Evolutionary conservation across 2,113 vertebrate genomes (phyloP).

Genomic region (Phaethon lepturus): DNA sequence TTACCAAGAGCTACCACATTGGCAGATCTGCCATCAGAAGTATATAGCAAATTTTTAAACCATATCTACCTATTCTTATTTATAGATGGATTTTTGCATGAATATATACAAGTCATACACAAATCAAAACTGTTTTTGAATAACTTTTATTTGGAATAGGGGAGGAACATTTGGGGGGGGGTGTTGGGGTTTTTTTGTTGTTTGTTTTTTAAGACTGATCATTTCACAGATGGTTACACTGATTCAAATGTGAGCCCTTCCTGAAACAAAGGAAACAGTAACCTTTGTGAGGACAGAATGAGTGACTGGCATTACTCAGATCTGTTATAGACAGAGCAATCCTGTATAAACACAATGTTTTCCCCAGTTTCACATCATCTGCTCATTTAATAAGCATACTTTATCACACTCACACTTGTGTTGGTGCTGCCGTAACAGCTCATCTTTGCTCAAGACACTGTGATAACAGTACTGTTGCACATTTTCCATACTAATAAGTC

Average conservation of each 20-base stretch:
- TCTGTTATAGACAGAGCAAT: neutral
- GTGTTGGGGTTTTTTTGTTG: neutral
- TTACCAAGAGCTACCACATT: neutral
- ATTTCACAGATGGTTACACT: neutral
- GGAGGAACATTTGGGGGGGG: neutral
- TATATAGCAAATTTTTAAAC: neutral
- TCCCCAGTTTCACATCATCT: neutral
- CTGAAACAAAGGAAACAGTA: neutral
- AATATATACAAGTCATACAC: rapidly evolving
- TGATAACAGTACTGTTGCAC: neutral
- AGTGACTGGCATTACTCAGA: neutral
- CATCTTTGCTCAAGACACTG: neutral
- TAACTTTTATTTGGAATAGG: neutral
- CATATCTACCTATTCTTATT: neutral
- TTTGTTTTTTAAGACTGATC: neutral
- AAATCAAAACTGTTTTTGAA: neutral
- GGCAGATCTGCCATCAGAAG: neutral
- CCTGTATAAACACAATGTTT: neutral
- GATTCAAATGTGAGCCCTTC: no score
- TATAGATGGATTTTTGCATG: neutral
- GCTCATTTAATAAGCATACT: neutral
- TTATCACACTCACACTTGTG: neutral
- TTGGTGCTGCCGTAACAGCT: neutral
- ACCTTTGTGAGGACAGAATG: neutral
- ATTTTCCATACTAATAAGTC: neutral